Evolutionary conservation across 2,797 vertebrate species (phyloP), one percentile per base, ranked within the genome.

Genomic region (Eptatretus atami): DNA sequence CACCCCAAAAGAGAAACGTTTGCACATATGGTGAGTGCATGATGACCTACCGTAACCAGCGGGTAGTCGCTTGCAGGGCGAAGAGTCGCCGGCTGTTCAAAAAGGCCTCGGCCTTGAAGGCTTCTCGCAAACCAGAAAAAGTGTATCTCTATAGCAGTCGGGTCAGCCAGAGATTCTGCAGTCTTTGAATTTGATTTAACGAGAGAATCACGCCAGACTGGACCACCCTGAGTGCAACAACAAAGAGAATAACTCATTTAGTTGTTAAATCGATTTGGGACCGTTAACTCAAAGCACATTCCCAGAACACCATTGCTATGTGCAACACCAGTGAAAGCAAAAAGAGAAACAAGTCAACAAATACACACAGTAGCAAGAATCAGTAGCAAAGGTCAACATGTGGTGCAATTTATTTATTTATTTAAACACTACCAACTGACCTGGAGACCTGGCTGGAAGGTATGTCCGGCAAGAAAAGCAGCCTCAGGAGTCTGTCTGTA

Each of bases 141-240:
- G 78, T n/a, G 70, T 98, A n/a, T 98, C 73, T 94, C 90, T 98
- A 98, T n/a, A 68, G 93, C 88, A 8, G 88, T 95, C 52, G 92
- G 92, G 70, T 98, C 92, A 55, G 92, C 90, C 53, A 98, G 76
- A 8, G 92, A 96, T 67, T 98, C 92, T 0, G 88, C 92, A 13
- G 92, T 90, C 78, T 95, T 96, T 69, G 92, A 87, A 71, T 94
- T 98, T 67, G 95, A 77, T 76, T 88, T 95, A 15, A 82, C 80
- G 64, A 98, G 77, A 67, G 70, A 87, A 70, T 96, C 92, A 69
- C 84, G 76, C 92, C 92, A 98, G 65, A 96, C 73, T 93, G 92
- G 63, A 98, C 90, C 68, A 98, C 90, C 67, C 82, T 84, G 65
- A 54, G 57, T 24, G 31, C 6, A 44, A 44, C 6, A 44, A 44